phyloP scores from a whole-genome alignment of 2,888 invertebrate genomes.

The Scaptomyza caliginosa region DNA sequence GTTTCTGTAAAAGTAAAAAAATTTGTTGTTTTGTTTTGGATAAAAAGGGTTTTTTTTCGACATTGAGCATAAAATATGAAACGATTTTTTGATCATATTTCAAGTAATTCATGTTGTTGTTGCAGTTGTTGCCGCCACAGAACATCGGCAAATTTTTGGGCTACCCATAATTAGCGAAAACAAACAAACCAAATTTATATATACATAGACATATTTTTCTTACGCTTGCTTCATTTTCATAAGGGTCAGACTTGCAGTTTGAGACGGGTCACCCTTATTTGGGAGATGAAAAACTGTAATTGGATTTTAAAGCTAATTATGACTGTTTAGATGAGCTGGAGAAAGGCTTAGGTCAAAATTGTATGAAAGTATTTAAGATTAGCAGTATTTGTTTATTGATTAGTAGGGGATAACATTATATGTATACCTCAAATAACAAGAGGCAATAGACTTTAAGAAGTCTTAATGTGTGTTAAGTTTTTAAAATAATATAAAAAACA shows the following conservation, averaged over 20 bases:
- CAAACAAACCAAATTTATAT: constrained; percentile 50
- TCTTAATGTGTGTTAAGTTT: no score
- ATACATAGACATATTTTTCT: constrained; percentile 29
- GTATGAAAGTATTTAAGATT: background rate
- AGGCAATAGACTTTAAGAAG: background rate
- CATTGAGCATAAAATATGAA: constrained; percentile 60
- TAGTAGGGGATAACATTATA: background rate
- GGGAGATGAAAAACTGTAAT: constrained; percentile 38
- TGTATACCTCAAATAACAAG: background rate
- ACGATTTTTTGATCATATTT: constrained; percentile 65
- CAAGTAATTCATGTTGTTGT: constrained; percentile 9
- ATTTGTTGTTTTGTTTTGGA: constrained; percentile 33
- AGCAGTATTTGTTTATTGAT: background rate
- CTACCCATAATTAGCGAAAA: constrained; percentile 56
- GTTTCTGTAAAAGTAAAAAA: constrained; percentile 63
- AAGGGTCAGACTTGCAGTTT: constrained; percentile 20
- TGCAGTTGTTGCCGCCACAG: constrained; percentile 4
- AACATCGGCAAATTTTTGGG: constrained; percentile 15
- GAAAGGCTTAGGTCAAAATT: background rate
- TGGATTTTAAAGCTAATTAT: constrained; percentile 47
- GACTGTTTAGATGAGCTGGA: constrained; percentile 1
- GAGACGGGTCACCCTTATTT: constrained; percentile 5
- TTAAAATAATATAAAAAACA: background rate
- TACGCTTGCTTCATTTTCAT: constrained; percentile 9
- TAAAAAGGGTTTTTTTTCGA: constrained; percentile 55